Conservation (phyloP, 2,113 vertebrate genomes). For the Phaethon lepturus region DNA sequence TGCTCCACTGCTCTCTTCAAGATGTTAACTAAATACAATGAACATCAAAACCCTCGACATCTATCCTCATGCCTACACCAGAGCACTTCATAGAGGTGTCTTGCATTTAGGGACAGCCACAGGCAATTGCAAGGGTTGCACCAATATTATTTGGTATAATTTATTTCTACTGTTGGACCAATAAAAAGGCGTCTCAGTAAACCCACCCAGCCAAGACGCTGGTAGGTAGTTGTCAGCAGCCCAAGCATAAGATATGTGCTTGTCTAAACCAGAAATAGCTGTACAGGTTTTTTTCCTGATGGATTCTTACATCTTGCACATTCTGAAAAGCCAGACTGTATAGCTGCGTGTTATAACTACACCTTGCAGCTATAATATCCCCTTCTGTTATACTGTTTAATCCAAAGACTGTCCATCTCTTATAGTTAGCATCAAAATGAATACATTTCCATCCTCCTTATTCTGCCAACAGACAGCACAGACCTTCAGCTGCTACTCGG, state of each 20-base stretch:
- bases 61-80: background rate
- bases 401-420: background rate
- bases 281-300: background rate
- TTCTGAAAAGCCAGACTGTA: background rate
- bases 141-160: background rate
- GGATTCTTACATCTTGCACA: background rate
- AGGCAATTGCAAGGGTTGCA: background rate
- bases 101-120: background rate
- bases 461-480: background rate
- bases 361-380: background rate
- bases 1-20: background rate
- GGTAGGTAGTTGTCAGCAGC: background rate
- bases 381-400: background rate
- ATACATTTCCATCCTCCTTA: background rate
- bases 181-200: background rate
- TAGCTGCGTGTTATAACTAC: background rate
- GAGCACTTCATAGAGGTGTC: accelerated
- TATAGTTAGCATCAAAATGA: background rate
- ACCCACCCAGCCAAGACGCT: background rate
- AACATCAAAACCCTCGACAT: background rate
- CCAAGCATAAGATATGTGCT: background rate
- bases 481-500: background rate
- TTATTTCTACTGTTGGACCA: background rate
- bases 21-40: background rate
- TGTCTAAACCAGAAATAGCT: background rate